Evolutionary conservation across 2,113 vertebrate genomes (phyloP), one percentile per base, ranked within the genome.

Genomic region (Turnix velox): DNA sequence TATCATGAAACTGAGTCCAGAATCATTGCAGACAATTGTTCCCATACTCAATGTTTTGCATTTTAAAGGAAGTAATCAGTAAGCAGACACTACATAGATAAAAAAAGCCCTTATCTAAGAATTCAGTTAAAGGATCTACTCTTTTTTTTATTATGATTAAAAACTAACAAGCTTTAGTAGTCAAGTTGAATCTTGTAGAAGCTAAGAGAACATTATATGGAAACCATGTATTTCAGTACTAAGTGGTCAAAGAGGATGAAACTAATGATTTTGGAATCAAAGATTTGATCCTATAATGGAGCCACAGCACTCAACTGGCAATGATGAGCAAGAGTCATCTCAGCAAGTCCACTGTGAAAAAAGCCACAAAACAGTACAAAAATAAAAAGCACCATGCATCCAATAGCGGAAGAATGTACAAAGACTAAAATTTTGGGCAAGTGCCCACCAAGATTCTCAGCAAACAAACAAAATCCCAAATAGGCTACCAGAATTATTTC

Each of bases 11-110:
- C 33, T 39, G 73, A 78, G 84, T 72, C 74, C 84, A 84, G 65
- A 87, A 88, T 37, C 58, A 88, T 11, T 65, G 73, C 73, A 96
- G 80, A 78, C 80, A 61, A 65, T 78, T 61, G 73, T 88, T 96
- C 84, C 84, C 88, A 91, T 95, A 73, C 71, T 52, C 2, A 4
- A 1, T 73, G 73, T 66, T 91, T 82, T 65, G 69, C 49, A 69
- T 93, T 76, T 94, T 75, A 3, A 92, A 92, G 55, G 87, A 75
- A 96, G 43, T 81, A 93, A 95, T 84, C 74, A 89, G 80, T 62
- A 88, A 76, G 88, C 77, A 94, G 88, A 84, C 87, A 92, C 75
- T 69, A 85, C 82, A 79, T 0, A 90, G 63, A 85, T 80, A 81
- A 71, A 82, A 84, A 55, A 30, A 79, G 30, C 51, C 66, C 69